phyloP scores from a whole-genome alignment of 1,140 invertebrate genomes.

The Anthonomus grandis region DNA sequence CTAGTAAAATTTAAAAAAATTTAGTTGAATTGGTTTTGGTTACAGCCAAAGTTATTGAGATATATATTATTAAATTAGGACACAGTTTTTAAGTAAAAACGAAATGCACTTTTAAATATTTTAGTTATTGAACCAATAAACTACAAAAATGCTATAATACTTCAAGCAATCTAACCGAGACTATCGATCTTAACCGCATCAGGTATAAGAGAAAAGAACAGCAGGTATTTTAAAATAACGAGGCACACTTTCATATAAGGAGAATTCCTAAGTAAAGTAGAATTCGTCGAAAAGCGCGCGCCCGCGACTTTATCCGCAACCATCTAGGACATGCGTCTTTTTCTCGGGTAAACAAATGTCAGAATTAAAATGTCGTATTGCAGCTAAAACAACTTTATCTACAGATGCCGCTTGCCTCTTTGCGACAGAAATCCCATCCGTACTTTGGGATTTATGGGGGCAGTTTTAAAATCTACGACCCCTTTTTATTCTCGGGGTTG shows the following conservation, averaged over 20 bases:
- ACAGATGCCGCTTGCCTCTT: slow-evolving; percentile 41
- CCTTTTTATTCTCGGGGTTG: slow-evolving; percentile 17
- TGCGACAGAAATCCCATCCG: slow-evolving; percentile 36
- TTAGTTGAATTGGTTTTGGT: no score
- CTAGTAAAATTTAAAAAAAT: no score
- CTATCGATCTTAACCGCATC: no score
- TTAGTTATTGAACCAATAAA: no score
- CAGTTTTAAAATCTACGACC: slow-evolving; percentile 40
- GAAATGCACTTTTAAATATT: no score
- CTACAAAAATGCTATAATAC: no score
- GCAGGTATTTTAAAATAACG: slow-evolving; percentile 20
- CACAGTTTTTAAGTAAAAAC: no score
- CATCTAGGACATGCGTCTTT: slow-evolving; percentile 31
- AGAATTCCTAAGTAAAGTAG: slow-evolving; percentile 16
- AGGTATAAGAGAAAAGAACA: no score
- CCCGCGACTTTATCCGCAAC: slow-evolving; percentile 22
- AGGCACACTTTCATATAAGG: slow-evolving; percentile 24
- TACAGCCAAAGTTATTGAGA: no score
- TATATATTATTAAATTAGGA: no score
- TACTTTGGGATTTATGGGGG: slow-evolving; percentile 41
- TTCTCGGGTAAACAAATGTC: slow-evolving; percentile 37
- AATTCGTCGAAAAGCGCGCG: slow-evolving; percentile 23
- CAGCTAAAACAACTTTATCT: slow-evolving; percentile 43
- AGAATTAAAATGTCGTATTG: slow-evolving; percentile 42
- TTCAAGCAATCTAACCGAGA: no score